A percentile compares a stretch with the other conserved stretches of the same genome.
Conservation (phyloP, 2,113 vertebrate species). For the Megaceryle maxima region DNA sequence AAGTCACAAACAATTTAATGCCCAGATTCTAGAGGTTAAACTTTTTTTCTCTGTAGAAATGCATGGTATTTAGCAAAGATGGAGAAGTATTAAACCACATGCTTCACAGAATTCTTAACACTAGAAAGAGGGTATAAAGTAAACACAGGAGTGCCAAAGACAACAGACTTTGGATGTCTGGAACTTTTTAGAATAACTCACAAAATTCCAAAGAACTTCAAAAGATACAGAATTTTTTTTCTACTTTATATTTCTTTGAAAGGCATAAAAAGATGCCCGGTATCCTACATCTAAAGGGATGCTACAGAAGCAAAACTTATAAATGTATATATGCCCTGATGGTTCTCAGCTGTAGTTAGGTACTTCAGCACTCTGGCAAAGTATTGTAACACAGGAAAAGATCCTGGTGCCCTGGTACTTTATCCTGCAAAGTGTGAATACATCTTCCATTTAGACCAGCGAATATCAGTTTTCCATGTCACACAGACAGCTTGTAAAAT, state of each 20-base stretch:
- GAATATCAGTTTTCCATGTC: slow-evolving; percentile 1
- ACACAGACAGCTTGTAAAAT: slow-evolving; percentile 1
- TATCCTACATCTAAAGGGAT: neutral
- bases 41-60: neutral
- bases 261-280: neutral
- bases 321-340: neutral
- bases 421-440: neutral
- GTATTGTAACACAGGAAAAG: neutral
- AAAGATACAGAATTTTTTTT: neutral
- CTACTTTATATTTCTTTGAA: neutral
- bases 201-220: neutral
- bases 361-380: neutral
- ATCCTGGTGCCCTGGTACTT: neutral
- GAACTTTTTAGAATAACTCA: neutral
- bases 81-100: neutral
- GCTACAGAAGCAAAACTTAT: neutral
- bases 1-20: neutral
- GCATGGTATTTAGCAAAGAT: neutral
- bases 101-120: neutral
- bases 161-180: neutral
- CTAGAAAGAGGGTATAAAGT: neutral
- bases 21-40: neutral
- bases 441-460: neutral
- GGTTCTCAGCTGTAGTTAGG: neutral
- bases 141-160: neutral